Evolutionary conservation across 2,113 vertebrate species (phyloP).

Genomic region (Trachemys scripta): DNA sequence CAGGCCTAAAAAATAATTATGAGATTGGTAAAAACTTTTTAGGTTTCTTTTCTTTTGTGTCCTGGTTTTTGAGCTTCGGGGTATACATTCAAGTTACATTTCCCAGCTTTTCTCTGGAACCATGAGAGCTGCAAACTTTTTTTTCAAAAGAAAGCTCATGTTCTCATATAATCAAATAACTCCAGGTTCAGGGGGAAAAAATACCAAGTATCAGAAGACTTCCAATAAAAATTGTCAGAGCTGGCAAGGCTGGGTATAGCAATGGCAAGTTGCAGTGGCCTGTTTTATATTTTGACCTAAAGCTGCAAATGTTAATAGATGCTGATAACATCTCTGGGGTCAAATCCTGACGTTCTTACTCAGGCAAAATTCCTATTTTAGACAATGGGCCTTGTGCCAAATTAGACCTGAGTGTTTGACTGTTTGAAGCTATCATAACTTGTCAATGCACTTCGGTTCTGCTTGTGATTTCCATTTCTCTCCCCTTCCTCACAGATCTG

Average conservation of each 20-base stretch:
- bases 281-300: not conserved
- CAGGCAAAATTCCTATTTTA: not conserved
- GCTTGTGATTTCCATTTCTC: rapidly evolving
- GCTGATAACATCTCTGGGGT: not conserved
- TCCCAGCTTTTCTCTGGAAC: not conserved
- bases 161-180: not conserved
- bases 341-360: not conserved
- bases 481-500: not conserved
- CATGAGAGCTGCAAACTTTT: not conserved
- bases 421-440: not conserved
- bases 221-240: not conserved
- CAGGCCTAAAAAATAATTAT: not conserved
- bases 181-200: not conserved
- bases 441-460: rapidly evolving
- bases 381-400: not conserved
- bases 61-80: not conserved
- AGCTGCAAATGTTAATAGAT: not conserved
- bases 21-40: not conserved
- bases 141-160: not conserved
- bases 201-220: not conserved
- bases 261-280: rapidly evolving
- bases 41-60: not conserved
- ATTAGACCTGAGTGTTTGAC: not conserved
- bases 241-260: rapidly evolving
- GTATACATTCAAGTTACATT: not conserved